Conservation (phyloP, 2,888 invertebrate species). For the Dicycla oo region DNA sequence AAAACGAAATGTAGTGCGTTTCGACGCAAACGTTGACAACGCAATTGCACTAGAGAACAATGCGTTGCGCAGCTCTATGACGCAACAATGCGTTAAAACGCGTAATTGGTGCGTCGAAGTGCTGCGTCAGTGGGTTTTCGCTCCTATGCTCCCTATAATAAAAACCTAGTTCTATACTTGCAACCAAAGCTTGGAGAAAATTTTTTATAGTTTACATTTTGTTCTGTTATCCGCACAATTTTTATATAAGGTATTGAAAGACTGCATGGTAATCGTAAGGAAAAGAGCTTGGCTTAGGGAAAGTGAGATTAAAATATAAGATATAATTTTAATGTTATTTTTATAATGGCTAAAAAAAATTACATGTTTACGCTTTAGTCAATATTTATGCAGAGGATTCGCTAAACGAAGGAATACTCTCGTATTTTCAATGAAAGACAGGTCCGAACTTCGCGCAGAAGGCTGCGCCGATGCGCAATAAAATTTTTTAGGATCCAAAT, state of each 20-base stretch:
- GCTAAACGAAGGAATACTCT: constrained; percentile 30
- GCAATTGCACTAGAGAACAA: not conserved
- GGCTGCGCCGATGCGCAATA: too few relatives aligned
- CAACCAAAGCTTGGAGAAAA: constrained; percentile 56
- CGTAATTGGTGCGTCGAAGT: too few relatives aligned
- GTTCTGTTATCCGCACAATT: constrained; percentile 43
- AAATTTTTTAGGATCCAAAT: not conserved
- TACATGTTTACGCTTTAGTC: constrained; percentile 55
- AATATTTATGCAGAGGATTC: constrained; percentile 13
- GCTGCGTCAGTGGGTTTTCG: not conserved
- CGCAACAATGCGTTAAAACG: not conserved
- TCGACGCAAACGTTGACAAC: not conserved
- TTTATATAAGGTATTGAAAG: constrained; percentile 66
- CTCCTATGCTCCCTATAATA: not conserved
- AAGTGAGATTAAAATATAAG: constrained; percentile 81
- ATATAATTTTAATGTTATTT: constrained; percentile 69
- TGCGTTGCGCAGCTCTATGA: not conserved
- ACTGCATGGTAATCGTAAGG: constrained; percentile 70
- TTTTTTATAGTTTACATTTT: constrained; percentile 43
- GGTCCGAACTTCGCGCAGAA: not conserved
- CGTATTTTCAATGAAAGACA: not conserved
- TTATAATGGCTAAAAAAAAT: constrained; percentile 65
- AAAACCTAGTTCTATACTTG: constrained; percentile 10
- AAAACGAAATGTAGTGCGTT: too few relatives aligned
- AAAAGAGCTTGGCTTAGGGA: constrained; percentile 73